Percentiles rank a stretch among this genome's conserved stretches.
Evolutionary conservation across 1,140 invertebrate genomes (phyloP).

Genomic region (Lordiphosa stackelbergi): DNA sequence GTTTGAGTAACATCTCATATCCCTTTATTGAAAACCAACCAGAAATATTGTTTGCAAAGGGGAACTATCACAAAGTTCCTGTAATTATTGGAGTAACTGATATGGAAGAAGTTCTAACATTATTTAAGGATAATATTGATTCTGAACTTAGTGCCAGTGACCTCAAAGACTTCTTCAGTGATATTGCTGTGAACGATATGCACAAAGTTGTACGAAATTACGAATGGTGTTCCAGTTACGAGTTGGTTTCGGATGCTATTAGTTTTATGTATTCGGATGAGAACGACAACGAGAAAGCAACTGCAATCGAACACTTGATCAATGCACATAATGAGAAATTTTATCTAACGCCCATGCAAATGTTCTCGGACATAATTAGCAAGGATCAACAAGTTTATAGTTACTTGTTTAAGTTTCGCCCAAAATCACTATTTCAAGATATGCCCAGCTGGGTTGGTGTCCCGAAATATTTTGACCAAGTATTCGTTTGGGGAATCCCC

Average conservation of each 20-base stretch:
- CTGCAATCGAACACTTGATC: conserved; percentile 78
- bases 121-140: conserved; percentile 79
- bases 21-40: conserved; percentile 84
- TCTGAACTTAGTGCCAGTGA: conserved; percentile 79
- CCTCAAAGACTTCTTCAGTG: conserved; percentile 81
- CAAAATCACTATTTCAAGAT: conserved; percentile 81
- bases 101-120: conserved; percentile 85
- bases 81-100: conserved; percentile 86
- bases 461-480: conserved; percentile 87
- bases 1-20: conserved; percentile 82
- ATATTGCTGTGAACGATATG: conserved; percentile 81
- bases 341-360: conserved; percentile 83
- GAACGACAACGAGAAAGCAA: conserved; percentile 79
- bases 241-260: conserved; percentile 85
- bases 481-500: conserved; percentile 87
- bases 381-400: conserved; percentile 81
- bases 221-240: conserved; percentile 83
- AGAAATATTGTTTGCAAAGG: conserved; percentile 80
- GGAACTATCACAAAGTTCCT: conserved; percentile 82
- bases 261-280: conserved; percentile 84
- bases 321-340: conserved; percentile 86
- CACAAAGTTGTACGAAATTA: conserved; percentile 68
- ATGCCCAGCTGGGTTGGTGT: conserved; percentile 86
- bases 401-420: conserved; percentile 87
- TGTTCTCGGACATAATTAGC: conserved; percentile 82